phyloP scores from a whole-genome alignment of 2,888 invertebrate genomes.

The Scaptodrosophila latifasciaeformis region DNA sequence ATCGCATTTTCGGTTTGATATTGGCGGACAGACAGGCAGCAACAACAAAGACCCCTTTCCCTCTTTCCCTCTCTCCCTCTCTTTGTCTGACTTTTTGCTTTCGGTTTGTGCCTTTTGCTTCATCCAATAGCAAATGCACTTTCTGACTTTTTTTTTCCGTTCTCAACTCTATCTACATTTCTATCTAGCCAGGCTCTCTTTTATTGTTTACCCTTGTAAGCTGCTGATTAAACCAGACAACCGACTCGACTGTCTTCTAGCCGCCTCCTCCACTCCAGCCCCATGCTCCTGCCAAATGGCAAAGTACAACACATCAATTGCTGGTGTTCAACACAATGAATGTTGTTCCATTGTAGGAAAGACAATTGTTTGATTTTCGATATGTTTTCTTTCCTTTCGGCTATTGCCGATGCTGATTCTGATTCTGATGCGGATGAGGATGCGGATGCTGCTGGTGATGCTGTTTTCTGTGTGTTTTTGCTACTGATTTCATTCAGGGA shows the following conservation, averaged over 20 bases:
- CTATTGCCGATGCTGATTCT: slow-evolving; percentile 10
- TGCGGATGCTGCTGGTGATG: too few species aligned
- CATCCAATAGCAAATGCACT: slow-evolving; percentile 29
- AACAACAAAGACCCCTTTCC: too few species aligned
- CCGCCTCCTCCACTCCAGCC: slow-evolving; percentile 1
- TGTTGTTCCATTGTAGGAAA: slow-evolving; percentile 51
- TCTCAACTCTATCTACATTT: neutral
- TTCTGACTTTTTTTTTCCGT: slow-evolving; percentile 36
- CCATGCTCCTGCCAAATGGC: too few species aligned
- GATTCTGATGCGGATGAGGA: neutral
- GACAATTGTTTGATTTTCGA: slow-evolving; percentile 67
- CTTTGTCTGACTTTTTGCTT: neutral
- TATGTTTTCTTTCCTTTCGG: slow-evolving; percentile 42
- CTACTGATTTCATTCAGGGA: too few species aligned
- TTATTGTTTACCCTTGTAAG: slow-evolving; percentile 63
- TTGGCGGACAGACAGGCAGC: slow-evolving; percentile 6
- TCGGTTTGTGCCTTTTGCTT: neutral
- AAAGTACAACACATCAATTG: slow-evolving; percentile 49
- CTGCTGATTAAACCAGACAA: slow-evolving; percentile 64
- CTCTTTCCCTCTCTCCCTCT: too few species aligned
- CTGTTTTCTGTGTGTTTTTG: neutral
- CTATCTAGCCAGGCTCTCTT: neutral
- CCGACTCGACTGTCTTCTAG: neutral
- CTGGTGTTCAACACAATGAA: slow-evolving; percentile 44
- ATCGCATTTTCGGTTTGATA: slow-evolving; percentile 44